Evolutionary conservation across 2,888 invertebrate species (phyloP).

Genomic region (Papilio gigon): DNA sequence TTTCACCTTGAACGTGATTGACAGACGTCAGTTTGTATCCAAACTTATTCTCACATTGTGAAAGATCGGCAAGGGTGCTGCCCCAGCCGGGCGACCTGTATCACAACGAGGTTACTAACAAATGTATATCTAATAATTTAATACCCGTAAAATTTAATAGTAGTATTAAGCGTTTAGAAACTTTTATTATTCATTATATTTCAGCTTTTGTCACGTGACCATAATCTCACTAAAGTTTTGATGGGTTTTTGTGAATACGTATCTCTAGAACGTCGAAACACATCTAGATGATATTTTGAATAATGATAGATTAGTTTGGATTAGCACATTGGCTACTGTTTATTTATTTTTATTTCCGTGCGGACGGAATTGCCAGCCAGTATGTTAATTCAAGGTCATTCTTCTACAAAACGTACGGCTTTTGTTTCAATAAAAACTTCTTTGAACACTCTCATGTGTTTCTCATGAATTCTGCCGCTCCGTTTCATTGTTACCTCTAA

Average conservation of each 20-base stretch:
- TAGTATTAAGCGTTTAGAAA: not conserved
- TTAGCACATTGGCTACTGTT: too few species aligned
- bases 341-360: too few species aligned
- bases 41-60: constrained; percentile 30
- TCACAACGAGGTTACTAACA: not conserved
- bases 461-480: not conserved
- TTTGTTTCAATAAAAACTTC: not conserved
- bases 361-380: too few species aligned
- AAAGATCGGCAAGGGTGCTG: constrained; percentile 20
- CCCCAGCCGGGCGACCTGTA: constrained; percentile 8
- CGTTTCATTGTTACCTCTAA: constrained; percentile 45
- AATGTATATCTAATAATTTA: constrained; percentile 41
- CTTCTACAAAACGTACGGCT: not conserved
- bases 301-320: too few species aligned
- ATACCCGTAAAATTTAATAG: constrained; percentile 48
- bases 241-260: too few species aligned
- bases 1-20: constrained; percentile 24
- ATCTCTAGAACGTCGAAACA: too few species aligned
- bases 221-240: too few species aligned
- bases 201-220: not conserved
- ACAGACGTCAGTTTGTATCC: constrained; percentile 32
- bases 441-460: not conserved
- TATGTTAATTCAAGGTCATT: too few species aligned
- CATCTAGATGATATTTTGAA: too few species aligned
- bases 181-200: not conserved